A percentile compares a stretch with the other conserved stretches of the same genome.
phyloP scores from a whole-genome alignment of 2,113 vertebrate genomes.

The Coptodon rendalli region DNA sequence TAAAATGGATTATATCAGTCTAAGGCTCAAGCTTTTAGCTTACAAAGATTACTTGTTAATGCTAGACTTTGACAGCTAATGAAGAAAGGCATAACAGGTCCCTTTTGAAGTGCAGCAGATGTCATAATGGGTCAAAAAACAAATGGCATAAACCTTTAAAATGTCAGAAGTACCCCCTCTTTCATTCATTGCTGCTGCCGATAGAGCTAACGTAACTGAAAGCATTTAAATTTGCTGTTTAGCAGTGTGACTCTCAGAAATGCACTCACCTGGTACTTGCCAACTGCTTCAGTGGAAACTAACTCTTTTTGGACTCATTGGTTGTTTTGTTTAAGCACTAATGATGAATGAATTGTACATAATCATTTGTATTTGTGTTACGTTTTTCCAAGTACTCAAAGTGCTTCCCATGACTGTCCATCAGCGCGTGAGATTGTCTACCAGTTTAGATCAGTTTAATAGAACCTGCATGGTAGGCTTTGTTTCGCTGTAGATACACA shows the following conservation, averaged over 20 bases:
- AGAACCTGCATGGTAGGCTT: background rate
- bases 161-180: background rate
- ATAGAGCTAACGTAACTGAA: slow-evolving; percentile 1
- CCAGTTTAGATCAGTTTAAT: background rate
- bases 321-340: background rate
- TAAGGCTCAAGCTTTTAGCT: background rate
- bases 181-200: background rate
- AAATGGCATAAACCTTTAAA: background rate
- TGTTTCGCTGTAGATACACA: background rate
- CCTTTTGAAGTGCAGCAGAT: background rate
- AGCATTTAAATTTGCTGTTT: slow-evolving; percentile 4
- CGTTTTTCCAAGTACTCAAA: background rate
- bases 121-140: background rate
- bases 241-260: background rate
- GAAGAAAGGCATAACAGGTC: background rate
- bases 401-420: slow-evolving; percentile 27
- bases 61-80: background rate
- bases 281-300: background rate
- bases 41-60: background rate
- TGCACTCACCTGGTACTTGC: slow-evolving; percentile 14
- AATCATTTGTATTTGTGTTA: background rate
- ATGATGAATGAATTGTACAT: slow-evolving; percentile 30
- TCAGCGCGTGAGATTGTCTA: background rate
- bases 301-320: background rate
- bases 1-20: background rate